Evolutionary conservation across 2,888 invertebrate species (phyloP).

Genomic region (Beris chalybata): DNA sequence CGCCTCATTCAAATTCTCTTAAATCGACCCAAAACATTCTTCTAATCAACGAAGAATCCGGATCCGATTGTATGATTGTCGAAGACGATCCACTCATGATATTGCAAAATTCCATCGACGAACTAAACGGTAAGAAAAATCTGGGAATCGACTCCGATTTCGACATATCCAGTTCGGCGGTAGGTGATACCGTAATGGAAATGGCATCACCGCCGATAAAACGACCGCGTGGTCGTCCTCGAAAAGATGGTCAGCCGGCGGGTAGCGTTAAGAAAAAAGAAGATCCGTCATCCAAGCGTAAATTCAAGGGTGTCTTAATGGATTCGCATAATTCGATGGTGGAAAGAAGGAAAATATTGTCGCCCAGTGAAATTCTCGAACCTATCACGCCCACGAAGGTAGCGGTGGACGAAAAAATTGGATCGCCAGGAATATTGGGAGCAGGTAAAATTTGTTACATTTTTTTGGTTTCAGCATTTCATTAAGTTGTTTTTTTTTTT

Average conservation of each 20-base stretch:
- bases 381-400: too few relatives aligned
- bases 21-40: conserved; percentile 34
- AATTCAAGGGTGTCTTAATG: conserved; percentile 34
- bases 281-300: conserved; percentile 1
- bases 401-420: too few relatives aligned
- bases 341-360: background rate
- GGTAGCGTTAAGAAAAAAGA: conserved; percentile 36
- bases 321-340: conserved; percentile 9
- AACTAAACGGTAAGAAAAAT: conserved; percentile 10
- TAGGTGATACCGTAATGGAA: conserved; percentile 23
- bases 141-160: conserved; percentile 37
- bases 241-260: conserved; percentile 36
- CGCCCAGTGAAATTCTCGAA: too few relatives aligned
- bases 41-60: conserved; percentile 56
- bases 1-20: conserved; percentile 29
- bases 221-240: conserved; percentile 37
- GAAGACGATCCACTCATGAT: conserved; percentile 44
- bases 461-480: too few relatives aligned
- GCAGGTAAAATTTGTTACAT: too few relatives aligned
- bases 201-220: conserved; percentile 31
- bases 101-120: conserved; percentile 34
- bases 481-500: too few relatives aligned
- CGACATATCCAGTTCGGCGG: conserved; percentile 34
- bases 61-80: conserved; percentile 50
- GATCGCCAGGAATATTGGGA: too few relatives aligned